Base-by-base conservation (phyloP, 2,888 invertebrate genomes). In the Syrista parreyssii region DNA sequence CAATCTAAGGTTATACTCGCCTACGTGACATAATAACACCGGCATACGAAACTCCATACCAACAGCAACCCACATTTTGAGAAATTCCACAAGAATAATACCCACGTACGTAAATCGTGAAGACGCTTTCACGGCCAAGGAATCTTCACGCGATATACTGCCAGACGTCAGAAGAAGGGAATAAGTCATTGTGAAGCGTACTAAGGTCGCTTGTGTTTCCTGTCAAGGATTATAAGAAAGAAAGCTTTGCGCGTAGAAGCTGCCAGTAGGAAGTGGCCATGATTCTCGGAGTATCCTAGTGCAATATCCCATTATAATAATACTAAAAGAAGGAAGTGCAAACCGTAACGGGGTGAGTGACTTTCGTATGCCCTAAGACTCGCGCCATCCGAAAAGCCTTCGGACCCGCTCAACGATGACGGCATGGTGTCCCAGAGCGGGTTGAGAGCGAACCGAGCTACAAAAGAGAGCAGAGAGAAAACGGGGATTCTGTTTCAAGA, bases 381-480 rank as follows among this genome's bases (percentile, higher is more conserved):
- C 15, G 40, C 15, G 40, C 40, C 40, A 40, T 40, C 40, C 40
- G 40, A 40, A 40, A 15, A 40, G 6, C 15, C 6, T 4, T 40
- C 55, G 55, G 55, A 23, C 9, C 23, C 55, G 55, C 55, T 55
- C 55, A 23, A 80, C 75, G 78, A 80, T 81, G 81, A 83, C 82
- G 81, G 79, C 81, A 85, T 85, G 85, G 77, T 81, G 76, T 82
- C 76, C 75, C 80, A 81, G 84, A 81, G 79, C 78, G 85, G 82
- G 83, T 82, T 81, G 80, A 83, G 79, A 80, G 55, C 23, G 23
- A 55, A 55, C 23, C 55, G 55, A 55, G 55, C 55, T 23, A 55
- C 55, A 23, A 6, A 55, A 55, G 55, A 78, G 79, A 78, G 74
- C 75, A 78, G 79, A 77, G 73, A 78, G 78, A 79, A 76, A 79